These are phyloP conservation scores for Herpetotheres cachinnans DNA, from an alignment of 2,113 vertebrate genomes.

Conservation along the genomic window DNA sequence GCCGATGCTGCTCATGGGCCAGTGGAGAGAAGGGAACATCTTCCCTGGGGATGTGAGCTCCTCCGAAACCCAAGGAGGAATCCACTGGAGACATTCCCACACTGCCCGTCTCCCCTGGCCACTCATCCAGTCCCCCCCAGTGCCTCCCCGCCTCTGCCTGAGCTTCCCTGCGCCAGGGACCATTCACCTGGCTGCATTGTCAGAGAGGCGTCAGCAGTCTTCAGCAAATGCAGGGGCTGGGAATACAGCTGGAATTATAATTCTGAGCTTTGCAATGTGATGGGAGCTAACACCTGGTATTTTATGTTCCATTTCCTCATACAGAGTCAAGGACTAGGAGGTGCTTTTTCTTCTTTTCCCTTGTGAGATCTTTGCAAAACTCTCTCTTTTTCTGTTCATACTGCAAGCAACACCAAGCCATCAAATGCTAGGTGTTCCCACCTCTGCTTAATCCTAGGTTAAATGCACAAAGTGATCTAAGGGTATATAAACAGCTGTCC, in stretches of 20 bases:
- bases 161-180: neutral
- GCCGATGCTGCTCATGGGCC: fast-evolving
- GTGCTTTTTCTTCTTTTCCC: neutral
- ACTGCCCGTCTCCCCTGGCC: fast-evolving
- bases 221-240: neutral
- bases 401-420: neutral
- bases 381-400: neutral
- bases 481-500: neutral
- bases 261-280: neutral
- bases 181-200: fast-evolving
- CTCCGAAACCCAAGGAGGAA: neutral
- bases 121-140: fast-evolving
- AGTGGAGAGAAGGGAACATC: neutral
- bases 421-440: neutral
- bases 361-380: neutral
- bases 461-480: neutral
- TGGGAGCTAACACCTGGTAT: neutral
- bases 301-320: neutral
- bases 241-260: neutral
- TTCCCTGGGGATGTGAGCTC: neutral
- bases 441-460: neutral
- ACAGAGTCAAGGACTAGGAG: neutral
- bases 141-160: neutral
- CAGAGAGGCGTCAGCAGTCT: neutral
- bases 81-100: neutral